These are phyloP conservation scores for Prionace glauca DNA, from an alignment of 2,797 vertebrate species.

Conservation along the genomic window DNA sequence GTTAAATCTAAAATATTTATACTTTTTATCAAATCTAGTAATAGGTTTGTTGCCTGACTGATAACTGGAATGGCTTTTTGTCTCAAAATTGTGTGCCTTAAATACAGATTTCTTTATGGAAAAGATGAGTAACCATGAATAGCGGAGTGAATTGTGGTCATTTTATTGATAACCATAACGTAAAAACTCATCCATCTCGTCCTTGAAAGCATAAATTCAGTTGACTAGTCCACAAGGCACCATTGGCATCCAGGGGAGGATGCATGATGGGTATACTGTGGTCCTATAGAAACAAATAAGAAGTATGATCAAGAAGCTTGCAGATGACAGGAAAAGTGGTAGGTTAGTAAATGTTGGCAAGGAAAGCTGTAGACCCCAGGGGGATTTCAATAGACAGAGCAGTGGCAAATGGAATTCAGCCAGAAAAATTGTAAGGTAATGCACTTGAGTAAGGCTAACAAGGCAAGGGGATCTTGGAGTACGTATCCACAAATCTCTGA, in stretches of 20 bases:
- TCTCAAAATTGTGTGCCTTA: not conserved
- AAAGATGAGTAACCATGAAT: not conserved
- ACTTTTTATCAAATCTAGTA: constrained; percentile 24
- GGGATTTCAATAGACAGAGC: too few species aligned
- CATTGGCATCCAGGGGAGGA: not conserved
- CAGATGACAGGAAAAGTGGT: too few species aligned
- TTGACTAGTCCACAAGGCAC: not conserved
- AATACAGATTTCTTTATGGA: not conserved
- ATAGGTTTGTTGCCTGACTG: not conserved
- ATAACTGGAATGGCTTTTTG: not conserved
- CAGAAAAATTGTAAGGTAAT: too few species aligned
- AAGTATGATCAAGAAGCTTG: too few species aligned
- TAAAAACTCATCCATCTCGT: not conserved
- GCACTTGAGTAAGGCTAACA: too few species aligned
- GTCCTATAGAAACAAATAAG: not conserved
- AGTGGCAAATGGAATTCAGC: too few species aligned
- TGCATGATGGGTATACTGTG: not conserved
- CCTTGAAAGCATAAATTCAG: not conserved
- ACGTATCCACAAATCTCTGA: too few species aligned
- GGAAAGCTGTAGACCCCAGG: too few species aligned
- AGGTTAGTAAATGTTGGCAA: too few species aligned
- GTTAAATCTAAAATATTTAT: constrained; percentile 27
- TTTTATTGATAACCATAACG: not conserved
- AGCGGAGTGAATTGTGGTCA: not conserved
- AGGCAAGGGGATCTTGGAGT: too few species aligned